Percentiles rank a stretch among this genome's conserved stretches.
phyloP scores from a whole-genome alignment of 1,140 invertebrate genomes.

The Phthorimaea operculella region DNA sequence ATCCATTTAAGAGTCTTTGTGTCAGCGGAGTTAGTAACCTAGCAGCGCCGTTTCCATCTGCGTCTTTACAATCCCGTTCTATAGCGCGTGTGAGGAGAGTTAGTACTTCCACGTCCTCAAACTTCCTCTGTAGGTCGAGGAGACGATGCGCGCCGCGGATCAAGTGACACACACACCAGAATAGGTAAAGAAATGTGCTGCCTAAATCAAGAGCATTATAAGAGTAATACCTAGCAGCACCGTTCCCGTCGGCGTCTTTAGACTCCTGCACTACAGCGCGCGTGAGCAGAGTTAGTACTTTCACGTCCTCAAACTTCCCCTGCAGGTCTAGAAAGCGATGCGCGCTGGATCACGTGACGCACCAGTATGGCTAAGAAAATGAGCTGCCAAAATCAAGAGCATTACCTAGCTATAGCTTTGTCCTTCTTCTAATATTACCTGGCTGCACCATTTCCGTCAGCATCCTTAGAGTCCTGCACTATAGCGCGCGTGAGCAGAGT shows the following conservation, averaged over 20 bases:
- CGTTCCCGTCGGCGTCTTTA: constrained; percentile 69
- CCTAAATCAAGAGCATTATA: no score
- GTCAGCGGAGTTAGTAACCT: no score
- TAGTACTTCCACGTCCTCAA: constrained; percentile 83
- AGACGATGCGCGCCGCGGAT: constrained; percentile 86
- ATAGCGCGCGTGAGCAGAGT: constrained; percentile 80
- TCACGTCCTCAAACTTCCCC: constrained; percentile 81
- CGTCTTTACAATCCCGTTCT: constrained; percentile 71
- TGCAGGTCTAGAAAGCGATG: constrained; percentile 88
- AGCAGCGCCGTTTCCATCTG: constrained; percentile 64
- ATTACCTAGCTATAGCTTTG: no score
- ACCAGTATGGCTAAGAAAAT: no score
- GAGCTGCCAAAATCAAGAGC: no score
- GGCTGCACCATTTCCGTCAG: constrained; percentile 64
- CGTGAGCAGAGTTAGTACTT: constrained; percentile 81
- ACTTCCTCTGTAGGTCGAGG: constrained; percentile 85
- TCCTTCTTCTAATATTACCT: no score
- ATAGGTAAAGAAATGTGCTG: no score
- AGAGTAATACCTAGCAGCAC: constrained; percentile 65
- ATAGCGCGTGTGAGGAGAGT: constrained; percentile 80
- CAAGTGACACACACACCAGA: no score
- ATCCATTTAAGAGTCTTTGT: no score
- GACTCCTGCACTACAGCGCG: constrained; percentile 76
- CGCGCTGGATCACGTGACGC: constrained; percentile 87
- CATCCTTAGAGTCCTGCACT: constrained; percentile 71